Base-by-base conservation (phyloP, 2,888 invertebrate species). In the Melipona bicolor region DNA sequence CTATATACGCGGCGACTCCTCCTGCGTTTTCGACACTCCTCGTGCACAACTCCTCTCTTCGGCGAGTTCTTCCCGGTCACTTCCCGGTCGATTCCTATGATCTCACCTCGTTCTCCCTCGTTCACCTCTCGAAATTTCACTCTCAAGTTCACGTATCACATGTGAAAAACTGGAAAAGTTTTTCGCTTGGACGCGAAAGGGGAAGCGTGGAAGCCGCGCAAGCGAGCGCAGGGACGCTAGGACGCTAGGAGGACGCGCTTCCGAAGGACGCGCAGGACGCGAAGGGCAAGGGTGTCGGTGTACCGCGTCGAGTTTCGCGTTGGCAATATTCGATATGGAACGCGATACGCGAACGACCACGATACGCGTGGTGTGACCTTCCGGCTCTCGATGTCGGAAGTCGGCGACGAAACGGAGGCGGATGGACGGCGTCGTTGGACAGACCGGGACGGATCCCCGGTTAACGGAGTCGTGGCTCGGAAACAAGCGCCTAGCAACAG, bases 401-500 rank as follows among this genome's bases (percentile, higher is more conserved):
- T 64, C 17, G 24, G 50, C 67, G 79, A 24, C 67, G 79, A 24
- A 59, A n/a, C 36, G 21, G 19, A 17, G 15, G 50, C 27, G 65
- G 52, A 74, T 19, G 69, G 68, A 50, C 77, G 72, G 74, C 11
- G 32, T 72, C 49, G 49, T 27, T 49, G 50, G 49, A 32, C 49
- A 50, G 61, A 43, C 43, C 13, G 72, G 27, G 19, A 21, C 27
- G 68, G 36, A 27, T 32, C n/a, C 50, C 59, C 24, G 52, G 5
- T 43, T 43, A 52, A 6, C 43, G 52, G 17, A 75, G 61, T 59
- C 65, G 59, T 43, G 49, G 59, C 62, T 65, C 70, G 81, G 50
- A 74, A 85, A 69, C 73, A 50, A 75, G 81, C 81, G 87, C 89
- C 88, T 89, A 89, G 89, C 89, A 89, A 89, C 89, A 89, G 89